phyloP scores from a whole-genome alignment of 2,888 invertebrate genomes.

The Heteromyza rotundicornis region DNA sequence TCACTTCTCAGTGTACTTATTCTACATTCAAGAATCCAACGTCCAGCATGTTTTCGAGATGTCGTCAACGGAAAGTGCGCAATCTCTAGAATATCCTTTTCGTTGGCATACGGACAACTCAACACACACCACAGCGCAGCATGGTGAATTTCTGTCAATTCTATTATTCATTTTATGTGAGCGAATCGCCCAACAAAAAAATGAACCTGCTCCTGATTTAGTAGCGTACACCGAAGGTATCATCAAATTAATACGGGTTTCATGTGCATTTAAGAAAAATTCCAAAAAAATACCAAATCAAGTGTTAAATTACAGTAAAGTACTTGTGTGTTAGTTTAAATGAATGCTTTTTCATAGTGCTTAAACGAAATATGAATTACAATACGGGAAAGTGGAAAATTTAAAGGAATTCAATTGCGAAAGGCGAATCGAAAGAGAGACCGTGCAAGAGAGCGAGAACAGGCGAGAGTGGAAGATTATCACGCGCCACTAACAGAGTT shows the following conservation, averaged over 20 bases:
- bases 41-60: slow-evolving; percentile 18
- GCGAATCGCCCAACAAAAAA: too few relatives aligned
- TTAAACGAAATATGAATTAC: neutral
- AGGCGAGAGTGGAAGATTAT: neutral
- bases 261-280: slow-evolving; percentile 41
- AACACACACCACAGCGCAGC: neutral
- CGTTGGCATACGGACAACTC: neutral
- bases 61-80: neutral
- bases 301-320: neutral
- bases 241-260: slow-evolving; percentile 54
- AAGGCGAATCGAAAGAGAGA: neutral
- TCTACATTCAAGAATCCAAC: too few relatives aligned
- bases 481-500: neutral
- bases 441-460: neutral
- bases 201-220: slow-evolving; percentile 29
- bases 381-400: neutral
- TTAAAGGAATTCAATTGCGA: neutral
- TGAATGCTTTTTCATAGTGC: neutral
- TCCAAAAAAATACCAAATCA: neutral
- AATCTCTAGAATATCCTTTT: neutral
- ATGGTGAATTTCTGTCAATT: neutral
- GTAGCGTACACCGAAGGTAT: slow-evolving; percentile 53
- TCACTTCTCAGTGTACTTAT: too few relatives aligned
- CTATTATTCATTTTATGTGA: too few relatives aligned
- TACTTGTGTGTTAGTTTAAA: slow-evolving; percentile 8